phyloP scores from a whole-genome alignment of 2,113 vertebrate genomes.

The sheep (Ovis aries) region DNA sequence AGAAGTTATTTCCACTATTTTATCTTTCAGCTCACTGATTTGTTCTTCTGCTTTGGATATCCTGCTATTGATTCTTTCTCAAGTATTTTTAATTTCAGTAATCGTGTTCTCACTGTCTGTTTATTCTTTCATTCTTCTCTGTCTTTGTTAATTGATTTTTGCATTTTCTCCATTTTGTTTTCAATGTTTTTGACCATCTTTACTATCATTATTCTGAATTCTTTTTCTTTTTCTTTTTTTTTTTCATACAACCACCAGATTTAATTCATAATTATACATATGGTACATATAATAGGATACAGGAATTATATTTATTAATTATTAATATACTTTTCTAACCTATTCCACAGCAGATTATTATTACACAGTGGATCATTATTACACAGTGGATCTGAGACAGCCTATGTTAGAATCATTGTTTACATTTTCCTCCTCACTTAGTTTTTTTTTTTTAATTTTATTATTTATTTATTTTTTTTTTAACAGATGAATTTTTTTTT shows the following conservation, averaged over 20 bases:
- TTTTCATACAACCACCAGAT: background rate
- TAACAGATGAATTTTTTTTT: too few species aligned
- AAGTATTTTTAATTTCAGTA: too few species aligned
- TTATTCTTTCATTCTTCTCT: background rate
- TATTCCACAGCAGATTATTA: background rate
- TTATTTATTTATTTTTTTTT: too few species aligned
- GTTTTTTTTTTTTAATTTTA: background rate
- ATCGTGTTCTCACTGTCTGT: too few species aligned
- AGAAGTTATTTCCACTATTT: too few species aligned
- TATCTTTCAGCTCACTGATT: too few species aligned
- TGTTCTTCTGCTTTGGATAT: too few species aligned
- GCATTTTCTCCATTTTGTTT: background rate
- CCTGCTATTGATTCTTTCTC: too few species aligned
- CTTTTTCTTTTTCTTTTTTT: background rate
- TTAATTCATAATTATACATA: background rate
- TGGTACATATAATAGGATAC: background rate
- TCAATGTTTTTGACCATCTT: background rate
- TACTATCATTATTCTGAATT: background rate
- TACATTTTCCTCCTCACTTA: background rate
- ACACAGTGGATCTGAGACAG: background rate
- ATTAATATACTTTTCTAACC: background rate
- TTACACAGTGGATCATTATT: background rate
- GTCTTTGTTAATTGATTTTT: background rate
- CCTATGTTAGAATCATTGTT: background rate
- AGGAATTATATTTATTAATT: background rate